Evolutionary conservation across 1,140 invertebrate species (phyloP).

Genomic region (Scaptomyza graminum): DNA sequence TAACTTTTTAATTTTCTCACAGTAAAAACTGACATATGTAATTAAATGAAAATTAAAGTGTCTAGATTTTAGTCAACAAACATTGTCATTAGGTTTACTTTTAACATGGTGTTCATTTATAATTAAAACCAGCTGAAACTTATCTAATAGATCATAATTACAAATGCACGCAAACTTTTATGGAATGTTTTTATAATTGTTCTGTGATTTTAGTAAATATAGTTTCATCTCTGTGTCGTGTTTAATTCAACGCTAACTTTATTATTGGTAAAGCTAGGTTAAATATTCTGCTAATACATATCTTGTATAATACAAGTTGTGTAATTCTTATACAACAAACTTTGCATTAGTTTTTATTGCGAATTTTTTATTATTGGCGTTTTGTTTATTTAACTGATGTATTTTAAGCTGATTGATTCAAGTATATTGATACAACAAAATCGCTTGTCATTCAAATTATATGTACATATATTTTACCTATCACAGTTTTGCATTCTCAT

Average conservation of each 20-base stretch:
- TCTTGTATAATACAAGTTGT: not conserved
- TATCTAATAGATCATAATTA: constrained; percentile 29
- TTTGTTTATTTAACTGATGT: not conserved
- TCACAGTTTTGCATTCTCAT: constrained; percentile 34
- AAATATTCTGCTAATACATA: not conserved
- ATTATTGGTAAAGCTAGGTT: not conserved
- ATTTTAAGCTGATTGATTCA: constrained; percentile 23
- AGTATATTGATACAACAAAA: constrained; percentile 12
- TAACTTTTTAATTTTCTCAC: too few relatives aligned
- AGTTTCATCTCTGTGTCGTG: not conserved
- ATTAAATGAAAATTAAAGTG: not conserved
- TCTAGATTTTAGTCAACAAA: not conserved
- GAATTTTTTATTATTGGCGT: not conserved
- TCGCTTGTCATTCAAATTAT: constrained; percentile 15
- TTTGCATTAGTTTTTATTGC: constrained; percentile 19
- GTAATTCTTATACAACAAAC: constrained; percentile 11
- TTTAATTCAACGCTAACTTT: not conserved
- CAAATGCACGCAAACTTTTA: not conserved
- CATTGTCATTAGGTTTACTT: not conserved
- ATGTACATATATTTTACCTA: constrained; percentile 7
- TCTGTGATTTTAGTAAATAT: not conserved
- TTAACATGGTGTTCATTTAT: not conserved
- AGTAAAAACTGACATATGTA: too few relatives aligned
- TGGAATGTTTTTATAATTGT: not conserved
- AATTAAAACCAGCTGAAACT: constrained; percentile 11